Evolutionary conservation across 2,888 invertebrate species (phyloP), one percentile per base, ranked within the genome.

Genomic region (Acanthosoma haemorrhoidale): DNA sequence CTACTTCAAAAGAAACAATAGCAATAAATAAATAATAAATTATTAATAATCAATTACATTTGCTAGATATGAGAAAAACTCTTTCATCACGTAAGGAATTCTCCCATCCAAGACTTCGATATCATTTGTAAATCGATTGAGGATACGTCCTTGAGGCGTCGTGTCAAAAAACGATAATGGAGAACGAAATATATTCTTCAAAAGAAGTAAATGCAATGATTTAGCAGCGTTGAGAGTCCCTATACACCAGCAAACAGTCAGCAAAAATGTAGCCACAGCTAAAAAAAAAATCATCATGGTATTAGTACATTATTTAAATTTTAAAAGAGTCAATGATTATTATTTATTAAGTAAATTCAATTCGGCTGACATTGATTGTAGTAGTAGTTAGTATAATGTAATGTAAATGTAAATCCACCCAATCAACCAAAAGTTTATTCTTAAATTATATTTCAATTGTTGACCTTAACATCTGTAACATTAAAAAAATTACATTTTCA

Each of bases 101-200:
- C 51, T 8, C n/a, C 31, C 76, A 73, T 80, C 80, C 51, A 80
- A 74, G 3, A 77, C 76, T 73, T 80, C 80, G 21, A 80, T 76
- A 74, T 81, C 81, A 74, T 79, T 80, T 6, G 79, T 75, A 72
- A 81, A 81, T 15, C 81, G 77, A 72, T 80, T 80, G 2, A 81
- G 76, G 51, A 81, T 79, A 31, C 81, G 75, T 38, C 81, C 81
- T 29, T 79, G 71, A 0, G 81, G 81, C 9, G 81, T 81, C 4
- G 78, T 78, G 68, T 81, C 81, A 74, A 80, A 81, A 73, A 80
- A 80, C 13, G 76, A 74, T 77, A 79, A 76, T 3, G 80, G 79
- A 32, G 76, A 76, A 64, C 75, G 70, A n/a, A 81, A 72, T 8
- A 41, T 16, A 41, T 16, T 13, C 41, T 4, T 41, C 13, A 41